These are phyloP conservation scores for Candidula unifasciata DNA, from an alignment of 2,888 invertebrate genomes.

Conservation along the genomic window DNA sequence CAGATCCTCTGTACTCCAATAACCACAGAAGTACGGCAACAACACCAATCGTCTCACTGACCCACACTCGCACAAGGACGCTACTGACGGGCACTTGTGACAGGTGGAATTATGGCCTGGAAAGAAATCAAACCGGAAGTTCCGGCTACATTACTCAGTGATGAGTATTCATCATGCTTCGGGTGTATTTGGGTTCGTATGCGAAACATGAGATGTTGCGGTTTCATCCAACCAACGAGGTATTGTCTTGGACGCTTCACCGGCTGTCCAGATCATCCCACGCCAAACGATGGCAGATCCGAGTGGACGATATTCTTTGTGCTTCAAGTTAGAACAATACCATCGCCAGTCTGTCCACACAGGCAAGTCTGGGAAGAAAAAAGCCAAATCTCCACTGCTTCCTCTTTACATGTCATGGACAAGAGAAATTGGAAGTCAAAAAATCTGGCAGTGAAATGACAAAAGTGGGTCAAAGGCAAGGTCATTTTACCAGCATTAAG, in stretches of 20 bases:
- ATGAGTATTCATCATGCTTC: conserved; percentile 22
- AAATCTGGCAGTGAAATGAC: conserved; percentile 1
- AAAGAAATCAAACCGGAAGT: conserved; percentile 24
- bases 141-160: conserved; percentile 12
- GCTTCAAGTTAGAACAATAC: neutral
- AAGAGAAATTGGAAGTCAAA: neutral
- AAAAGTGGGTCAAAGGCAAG: conserved; percentile 18
- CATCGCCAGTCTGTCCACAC: neutral
- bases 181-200: neutral
- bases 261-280: neutral
- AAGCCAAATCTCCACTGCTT: neutral
- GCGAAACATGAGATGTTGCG: conserved; percentile 14
- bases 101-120: conserved; percentile 22
- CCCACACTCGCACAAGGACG: conserved; percentile 10
- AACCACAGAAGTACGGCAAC: neutral
- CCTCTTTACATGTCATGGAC: neutral
- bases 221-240: neutral
- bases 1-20: too few relatives aligned
- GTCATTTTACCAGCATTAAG: neutral
- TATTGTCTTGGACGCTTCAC: neutral
- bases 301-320: conserved; percentile 13
- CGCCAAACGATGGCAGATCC: neutral
- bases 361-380: too few relatives aligned
- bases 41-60: conserved; percentile 35
- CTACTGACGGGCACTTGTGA: neutral